Conservation (phyloP, 2,888 invertebrate genomes). For the Hesperia comma region DNA sequence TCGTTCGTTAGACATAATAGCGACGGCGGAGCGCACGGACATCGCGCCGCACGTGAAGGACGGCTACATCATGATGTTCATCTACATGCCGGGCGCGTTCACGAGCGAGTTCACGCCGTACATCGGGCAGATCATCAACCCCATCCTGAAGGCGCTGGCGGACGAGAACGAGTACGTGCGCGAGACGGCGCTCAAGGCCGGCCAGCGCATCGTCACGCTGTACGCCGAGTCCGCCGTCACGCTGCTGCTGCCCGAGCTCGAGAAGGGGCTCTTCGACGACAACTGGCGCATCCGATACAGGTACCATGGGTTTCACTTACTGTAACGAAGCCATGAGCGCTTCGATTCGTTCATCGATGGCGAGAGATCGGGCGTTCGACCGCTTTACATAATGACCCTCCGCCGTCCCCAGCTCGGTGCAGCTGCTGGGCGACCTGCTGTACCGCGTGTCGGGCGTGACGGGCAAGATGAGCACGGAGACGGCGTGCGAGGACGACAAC, state of each 20-base stretch:
- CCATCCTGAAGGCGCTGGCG: slow-evolving; percentile 97
- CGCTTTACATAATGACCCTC: slow-evolving; percentile 54
- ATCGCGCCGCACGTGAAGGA: slow-evolving; percentile 99
- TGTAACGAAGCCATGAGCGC: no score
- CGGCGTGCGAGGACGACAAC: slow-evolving; percentile 99
- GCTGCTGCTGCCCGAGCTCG: slow-evolving; percentile 95
- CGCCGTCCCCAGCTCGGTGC: slow-evolving; percentile 81
- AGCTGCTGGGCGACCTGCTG: slow-evolving; percentile 96
- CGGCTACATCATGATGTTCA: slow-evolving; percentile 99
- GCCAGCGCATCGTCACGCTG: slow-evolving; percentile 97
- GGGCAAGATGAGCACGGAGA: slow-evolving; percentile 99
- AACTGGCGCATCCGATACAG: slow-evolving; percentile 99
- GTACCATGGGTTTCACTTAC: slow-evolving; percentile 55
- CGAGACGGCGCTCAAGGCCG: slow-evolving; percentile 98
- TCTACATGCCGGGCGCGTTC: slow-evolving; percentile 99
- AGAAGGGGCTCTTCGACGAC: slow-evolving; percentile 97
- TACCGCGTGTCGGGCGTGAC: slow-evolving; percentile 98
- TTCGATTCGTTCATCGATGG: no score
- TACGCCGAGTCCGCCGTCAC: slow-evolving; percentile 98
- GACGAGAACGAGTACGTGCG: slow-evolving; percentile 99
- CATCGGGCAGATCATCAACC: slow-evolving; percentile 98
- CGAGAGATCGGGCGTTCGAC: no score
- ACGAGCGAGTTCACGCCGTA: slow-evolving; percentile 97
- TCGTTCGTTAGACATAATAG: slow-evolving; percentile 89
- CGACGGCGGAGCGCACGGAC: slow-evolving; percentile 95